Base-by-base conservation (phyloP, 2,797 vertebrate species). In the Melanotaenia parkinsoni region DNA sequence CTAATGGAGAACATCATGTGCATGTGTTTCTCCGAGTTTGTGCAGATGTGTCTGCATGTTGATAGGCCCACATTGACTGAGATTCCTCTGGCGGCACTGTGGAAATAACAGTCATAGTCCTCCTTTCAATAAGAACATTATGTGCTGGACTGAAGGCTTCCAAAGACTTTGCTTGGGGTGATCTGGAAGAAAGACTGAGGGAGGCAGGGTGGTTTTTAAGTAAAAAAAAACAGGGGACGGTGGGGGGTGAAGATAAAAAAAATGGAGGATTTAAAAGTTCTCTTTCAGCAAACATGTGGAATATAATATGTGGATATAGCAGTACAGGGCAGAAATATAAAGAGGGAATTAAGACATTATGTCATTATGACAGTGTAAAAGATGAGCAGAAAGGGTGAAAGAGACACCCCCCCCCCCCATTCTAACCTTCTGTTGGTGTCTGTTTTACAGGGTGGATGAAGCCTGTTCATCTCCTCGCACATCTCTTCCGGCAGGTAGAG, bases 381-480 rank as follows among this genome's bases (percentile, higher is more conserved):
- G 18, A 35, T 28, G 7, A n/a, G 20, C 4, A 72, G 20, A 38
- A 43, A 11, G 11, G 50, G 33, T 20, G 4, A 47, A n/a, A 56
- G 9, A 18, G 7, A 54, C 0, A 11, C 26, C 28, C 28, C 28
- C 28, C 28, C 2, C 28, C 14, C 5, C 51, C 1, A 9, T 20
- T 54, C 26, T 11, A 22, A 74, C 33, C 40, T 6, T 53, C 26
- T 63, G 24, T 79, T 43, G 62, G 12, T 71, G 22, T 58, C 7
- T 47, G n/a, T 45, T 35, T 79, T 74, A 57, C 80, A 97, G 96
- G 79, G 61, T 57, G 70, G 94, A 94, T 67, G 87, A 85, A 2
- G 81, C 83, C 37, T 89, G 84, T 59, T 76, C 58, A 0, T 85
- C 92, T 70, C 65, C 87, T 33, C 53, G 82, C 68, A 91, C 90